Conservation (phyloP, 2,113 vertebrate species). For the Leptosomus discolor region DNA sequence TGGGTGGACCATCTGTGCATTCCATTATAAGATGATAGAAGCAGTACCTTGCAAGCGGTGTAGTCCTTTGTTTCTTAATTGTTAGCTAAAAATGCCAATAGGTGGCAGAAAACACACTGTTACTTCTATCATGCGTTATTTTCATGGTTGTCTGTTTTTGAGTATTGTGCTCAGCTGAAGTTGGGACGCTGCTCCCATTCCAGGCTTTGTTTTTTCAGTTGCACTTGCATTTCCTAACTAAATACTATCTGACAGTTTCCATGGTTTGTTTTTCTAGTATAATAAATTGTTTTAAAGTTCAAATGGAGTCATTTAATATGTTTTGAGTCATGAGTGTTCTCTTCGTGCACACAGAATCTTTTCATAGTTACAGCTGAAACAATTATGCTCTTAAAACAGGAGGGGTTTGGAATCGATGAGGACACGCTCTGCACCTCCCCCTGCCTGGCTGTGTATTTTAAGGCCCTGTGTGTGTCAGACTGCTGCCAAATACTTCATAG, state of each 20-base stretch:
- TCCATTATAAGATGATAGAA: neutral
- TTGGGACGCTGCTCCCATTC: neutral
- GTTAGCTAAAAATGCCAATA: constrained; percentile 1
- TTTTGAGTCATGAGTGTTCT: constrained; percentile 5
- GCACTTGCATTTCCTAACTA: neutral
- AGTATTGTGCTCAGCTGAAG: constrained; percentile 1
- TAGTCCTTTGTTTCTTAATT: constrained; percentile 4
- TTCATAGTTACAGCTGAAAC: neutral
- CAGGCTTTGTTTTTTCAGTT: constrained; percentile 45
- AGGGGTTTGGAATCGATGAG: neutral
- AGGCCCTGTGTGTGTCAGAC: neutral
- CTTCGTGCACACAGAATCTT: neutral
- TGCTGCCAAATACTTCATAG: neutral
- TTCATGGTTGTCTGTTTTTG: neutral
- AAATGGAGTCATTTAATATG: neutral
- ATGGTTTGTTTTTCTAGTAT: constrained; percentile 1
- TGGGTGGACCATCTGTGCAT: neutral
- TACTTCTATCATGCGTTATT: neutral
- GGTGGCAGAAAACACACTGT: constrained; percentile 21
- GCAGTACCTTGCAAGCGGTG: neutral
- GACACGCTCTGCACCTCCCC: neutral
- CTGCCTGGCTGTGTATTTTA: neutral
- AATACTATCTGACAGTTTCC: neutral
- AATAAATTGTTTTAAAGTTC: constrained; percentile 21
- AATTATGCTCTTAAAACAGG: neutral